A percentile compares a stretch with the other conserved stretches of the same genome.
Conservation (phyloP, 2,797 vertebrate genomes). For the Malacoctenus gilli region DNA sequence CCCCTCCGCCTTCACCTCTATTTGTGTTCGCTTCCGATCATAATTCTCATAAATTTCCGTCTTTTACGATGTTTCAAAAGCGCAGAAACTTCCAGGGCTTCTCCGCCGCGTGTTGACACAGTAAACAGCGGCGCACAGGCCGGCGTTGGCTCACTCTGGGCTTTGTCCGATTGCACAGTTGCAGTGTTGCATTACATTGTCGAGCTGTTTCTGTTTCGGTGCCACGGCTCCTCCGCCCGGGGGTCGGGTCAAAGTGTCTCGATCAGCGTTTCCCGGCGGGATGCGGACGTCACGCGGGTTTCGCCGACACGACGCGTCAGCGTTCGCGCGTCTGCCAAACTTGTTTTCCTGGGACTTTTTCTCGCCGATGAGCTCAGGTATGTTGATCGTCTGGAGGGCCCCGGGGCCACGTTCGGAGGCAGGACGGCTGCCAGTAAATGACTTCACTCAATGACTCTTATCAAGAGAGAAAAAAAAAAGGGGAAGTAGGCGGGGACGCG, state of each 20-base stretch:
- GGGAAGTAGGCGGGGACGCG: constrained; percentile 69
- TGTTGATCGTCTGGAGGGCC: constrained; percentile 39
- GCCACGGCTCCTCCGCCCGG: not conserved
- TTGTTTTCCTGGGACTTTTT: constrained; percentile 48
- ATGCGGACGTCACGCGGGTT: not conserved
- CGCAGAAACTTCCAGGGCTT: constrained; percentile 22
- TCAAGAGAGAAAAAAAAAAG: constrained; percentile 50
- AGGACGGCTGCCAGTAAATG: constrained; percentile 57
- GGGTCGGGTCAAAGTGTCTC: not conserved
- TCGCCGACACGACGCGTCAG: constrained; percentile 15
- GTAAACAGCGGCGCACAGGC: constrained; percentile 38
- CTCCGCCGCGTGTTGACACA: constrained; percentile 59
- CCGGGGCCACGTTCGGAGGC: constrained; percentile 31
- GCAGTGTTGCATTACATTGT: constrained; percentile 25
- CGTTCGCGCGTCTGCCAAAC: constrained; percentile 7
- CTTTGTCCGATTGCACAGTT: constrained; percentile 51
- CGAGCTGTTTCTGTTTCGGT: constrained; percentile 19
- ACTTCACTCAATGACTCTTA: constrained; percentile 52
- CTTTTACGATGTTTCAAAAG: constrained; percentile 47
- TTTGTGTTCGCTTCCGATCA: no score
- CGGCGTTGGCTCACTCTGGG: constrained; percentile 49
- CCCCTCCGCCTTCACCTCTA: no score
- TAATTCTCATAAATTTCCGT: no score
- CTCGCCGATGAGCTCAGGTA: constrained; percentile 49
- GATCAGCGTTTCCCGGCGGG: no score